Percentiles rank a stretch among this genome's conserved stretches.
Conservation (phyloP, 2,113 vertebrate species). For the Sigmodon hispidus region DNA sequence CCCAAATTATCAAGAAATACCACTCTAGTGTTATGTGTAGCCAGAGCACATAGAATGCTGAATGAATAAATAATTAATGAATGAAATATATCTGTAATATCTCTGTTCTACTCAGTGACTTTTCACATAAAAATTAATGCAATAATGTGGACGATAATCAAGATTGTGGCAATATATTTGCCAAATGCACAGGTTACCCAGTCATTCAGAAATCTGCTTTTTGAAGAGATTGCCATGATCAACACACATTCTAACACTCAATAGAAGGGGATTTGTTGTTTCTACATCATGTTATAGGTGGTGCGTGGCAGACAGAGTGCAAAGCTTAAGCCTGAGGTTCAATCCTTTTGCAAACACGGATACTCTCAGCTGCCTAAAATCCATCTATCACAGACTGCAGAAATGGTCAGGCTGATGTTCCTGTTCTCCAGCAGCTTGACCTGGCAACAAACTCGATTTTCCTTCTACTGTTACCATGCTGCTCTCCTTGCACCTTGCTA, state of each 20-base stretch:
- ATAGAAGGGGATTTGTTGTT: rapidly evolving
- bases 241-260: neutral
- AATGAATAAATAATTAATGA: constrained; percentile 69
- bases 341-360: neutral
- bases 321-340: neutral
- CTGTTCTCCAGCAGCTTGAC: rapidly evolving
- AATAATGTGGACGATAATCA: constrained; percentile 38
- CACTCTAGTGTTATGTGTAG: neutral
- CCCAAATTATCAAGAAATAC: constrained; percentile 55
- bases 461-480: rapidly evolving
- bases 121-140: constrained; percentile 70
- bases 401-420: rapidly evolving
- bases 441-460: neutral
- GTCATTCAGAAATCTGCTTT: neutral
- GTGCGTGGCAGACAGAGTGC: rapidly evolving
- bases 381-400: rapidly evolving
- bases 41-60: constrained; percentile 59
- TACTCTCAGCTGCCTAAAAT: no score
- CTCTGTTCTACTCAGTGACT: constrained; percentile 66
- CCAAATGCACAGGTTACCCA: constrained; percentile 11
- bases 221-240: neutral
- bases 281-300: rapidly evolving
- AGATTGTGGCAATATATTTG: constrained; percentile 49
- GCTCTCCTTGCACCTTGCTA: neutral
- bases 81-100: constrained; percentile 74